These are phyloP conservation scores for Ophion obscuratus DNA, from an alignment of 2,888 invertebrate genomes.

Conservation along the genomic window DNA sequence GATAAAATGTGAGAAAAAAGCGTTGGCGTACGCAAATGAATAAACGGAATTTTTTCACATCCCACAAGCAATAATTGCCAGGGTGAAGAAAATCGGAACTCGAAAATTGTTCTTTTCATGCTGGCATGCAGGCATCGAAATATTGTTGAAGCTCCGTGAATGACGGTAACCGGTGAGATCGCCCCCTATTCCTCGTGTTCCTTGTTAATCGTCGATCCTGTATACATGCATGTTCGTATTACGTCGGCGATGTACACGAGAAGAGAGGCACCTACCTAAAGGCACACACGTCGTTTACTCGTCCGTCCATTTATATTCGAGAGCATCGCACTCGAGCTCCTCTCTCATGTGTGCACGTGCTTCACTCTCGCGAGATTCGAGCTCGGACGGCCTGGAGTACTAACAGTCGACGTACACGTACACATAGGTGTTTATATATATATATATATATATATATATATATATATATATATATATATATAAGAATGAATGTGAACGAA, in stretches of 20 bases:
- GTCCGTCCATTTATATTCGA: conserved; percentile 65
- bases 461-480: conserved; percentile 12
- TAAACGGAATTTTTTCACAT: too few relatives aligned
- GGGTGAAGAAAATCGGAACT: too few relatives aligned
- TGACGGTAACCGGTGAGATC: conserved; percentile 37
- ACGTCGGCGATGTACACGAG: conserved; percentile 47
- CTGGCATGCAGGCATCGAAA: not conserved
- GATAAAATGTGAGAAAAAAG: too few relatives aligned
- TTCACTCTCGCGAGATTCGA: conserved; percentile 53
- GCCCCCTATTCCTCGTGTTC: conserved; percentile 2
- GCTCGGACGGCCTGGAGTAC: conserved; percentile 28
- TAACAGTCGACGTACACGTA: conserved; percentile 7
- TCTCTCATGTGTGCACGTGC: conserved; percentile 40
- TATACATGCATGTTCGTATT: conserved; percentile 44
- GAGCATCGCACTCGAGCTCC: conserved; percentile 61
- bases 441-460: conserved; percentile 9
- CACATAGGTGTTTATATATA: not conserved
- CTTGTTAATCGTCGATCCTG: conserved; percentile 55
- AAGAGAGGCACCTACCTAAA: conserved; percentile 46
- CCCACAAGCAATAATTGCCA: too few relatives aligned
- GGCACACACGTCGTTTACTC: conserved; percentile 59
- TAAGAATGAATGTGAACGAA: conserved; percentile 43
- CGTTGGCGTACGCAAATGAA: too few relatives aligned
- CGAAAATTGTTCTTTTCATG: not conserved
- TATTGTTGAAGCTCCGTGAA: conserved; percentile 14